Evolutionary conservation across 2,797 vertebrate genomes (phyloP), one percentile per base, ranked within the genome.

Genomic region (Protonibea diacanthus): DNA sequence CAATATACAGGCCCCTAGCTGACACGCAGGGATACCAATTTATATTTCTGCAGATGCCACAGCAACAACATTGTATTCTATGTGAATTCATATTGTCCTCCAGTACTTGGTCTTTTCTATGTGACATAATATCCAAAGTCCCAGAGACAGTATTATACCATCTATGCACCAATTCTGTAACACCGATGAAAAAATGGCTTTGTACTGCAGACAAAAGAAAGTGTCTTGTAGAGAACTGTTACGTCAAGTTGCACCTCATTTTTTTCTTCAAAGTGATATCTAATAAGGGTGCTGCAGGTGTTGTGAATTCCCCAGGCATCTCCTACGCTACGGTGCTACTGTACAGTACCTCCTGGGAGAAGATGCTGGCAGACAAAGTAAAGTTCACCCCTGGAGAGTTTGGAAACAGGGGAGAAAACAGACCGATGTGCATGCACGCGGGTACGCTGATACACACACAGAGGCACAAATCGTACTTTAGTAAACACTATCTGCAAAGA

Each of bases 271-370:
- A 74, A 81, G 71, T 76, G 40, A 82, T 81, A 71, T 78, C 48
- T 62, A 82, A 86, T 84, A 87, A 81, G 83, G 77, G 68, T 71
- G 47, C 68, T 68, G 70, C 76, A 76, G 74, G 61, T 82, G 67
- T 67, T 81, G 69, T 78, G 80, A 82, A 90, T 87, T 89, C 88
- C 84, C 84, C 33, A 7, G 78, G 40, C 20, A 2, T 84, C 68
- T 78, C 58, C 71, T 51, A 62, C 52, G 29, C 76, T 68, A 47
- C 64, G 75, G 15, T 84, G 70, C 66, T 56, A 53, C 56, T 70
- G 57, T 80, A 81, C 71, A 52, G 79, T 76, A 74, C 20, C 87
- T 88, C 78, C 29, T 58, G 72, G 74, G 58, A 38, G 74, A 78
- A 72, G 56, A 44, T 15, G 38, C 40, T 76, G 64, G 74, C 56